Evolutionary conservation across 1,140 invertebrate species (phyloP), one percentile per base, ranked within the genome.

Genomic region (Doryteuthis pealeii): DNA sequence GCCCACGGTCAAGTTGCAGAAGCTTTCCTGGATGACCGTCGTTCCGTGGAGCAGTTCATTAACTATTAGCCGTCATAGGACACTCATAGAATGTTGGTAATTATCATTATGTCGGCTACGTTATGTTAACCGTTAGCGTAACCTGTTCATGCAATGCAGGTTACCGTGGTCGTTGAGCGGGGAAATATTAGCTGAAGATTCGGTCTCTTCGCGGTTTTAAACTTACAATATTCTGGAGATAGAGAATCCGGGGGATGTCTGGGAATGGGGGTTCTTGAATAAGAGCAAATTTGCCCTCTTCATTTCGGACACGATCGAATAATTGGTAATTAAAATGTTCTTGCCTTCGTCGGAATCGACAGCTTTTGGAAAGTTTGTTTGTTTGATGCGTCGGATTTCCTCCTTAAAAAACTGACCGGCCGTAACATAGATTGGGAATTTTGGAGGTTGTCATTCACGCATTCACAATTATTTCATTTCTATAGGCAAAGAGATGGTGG

Each of bases 381-480:
- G 31, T 92, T 89, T 0, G n/a, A n/a, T 79, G 80, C 2, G 74
- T 67, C 43, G 5, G 78, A 74, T n/a, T 71, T 82, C 75, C 92
- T 93, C 85, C 14, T 76, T 73, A n/a, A n/a, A 67, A 86, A 80
- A 15, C 73, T 67, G 8, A 82, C 74, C 18, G 40, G n/a, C n/a
- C 75, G 22, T 67, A 68, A 18, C 8, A n/a, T 70, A 22, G 40
- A 26, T 67, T 73, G 77, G 77, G 87, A 98, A 98, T 15, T 91
- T 89, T 0, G 96, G 96, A 6, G 91, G 87, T 98, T 97, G 90
- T 98, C 96, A 85, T 98, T 98, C 12, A 94, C 94, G 85, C 96
- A 0, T 82, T 58, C 31, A 87, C n/a, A n/a, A n/a, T n/a, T n/a
- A n/a, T n/a, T n/a, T n/a, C 12, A 86, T 76, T 68, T 83, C 81